Evolutionary conservation across 2,888 invertebrate genomes (phyloP), one percentile per base, ranked within the genome.

Genomic region (Cephus pygmeus): DNA sequence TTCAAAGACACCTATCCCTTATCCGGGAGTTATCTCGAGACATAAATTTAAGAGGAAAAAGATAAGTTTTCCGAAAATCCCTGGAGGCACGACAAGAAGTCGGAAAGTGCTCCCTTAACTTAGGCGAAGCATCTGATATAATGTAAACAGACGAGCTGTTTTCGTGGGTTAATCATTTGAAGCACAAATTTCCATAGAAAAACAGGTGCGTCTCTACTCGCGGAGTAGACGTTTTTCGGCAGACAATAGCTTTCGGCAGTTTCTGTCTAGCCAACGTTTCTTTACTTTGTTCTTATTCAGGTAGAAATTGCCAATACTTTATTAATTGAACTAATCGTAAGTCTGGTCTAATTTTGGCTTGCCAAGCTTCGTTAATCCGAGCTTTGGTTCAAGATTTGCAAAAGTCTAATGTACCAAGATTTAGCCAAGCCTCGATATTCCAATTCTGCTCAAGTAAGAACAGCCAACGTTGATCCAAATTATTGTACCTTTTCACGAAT

Each of bases 161-260:
- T 85, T 83, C 81, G 69, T 81, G 82, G 83, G 80, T 85, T 86
- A 86, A 86, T 86, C 82, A 83, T 82, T 84, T 76, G 84, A 82
- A 85, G 85, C 83, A 81, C 79, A 82, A 81, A 86, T 85, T 86
- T 85, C 79, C 85, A 86, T 85, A 83, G 83, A 82, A 84, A 86
- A 87, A 86, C 83, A 85, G 76, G 23, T 69, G 40, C 56, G 9
- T 56, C 23, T 56, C 23, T 23, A 56, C 23, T 56, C 56, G 9
- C 56, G 23, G 15, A 56, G 15, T 56, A 6, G 56, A 23, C 23
- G 23, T 23, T 56, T 35, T 35, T 35, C 12, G 35, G 12, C 35
- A 35, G 12, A 35, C 35, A 35, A 35, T 12, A 56, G 56, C 76
- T 36, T 56, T 73, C 79, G 76, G 34, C 75, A 76, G 35, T 56